A percentile compares a stretch with the other conserved stretches of the same genome.
These are phyloP conservation scores for Gambusia yucatana DNA, from an alignment of 2,797 vertebrate species.

Conservation along the genomic window DNA sequence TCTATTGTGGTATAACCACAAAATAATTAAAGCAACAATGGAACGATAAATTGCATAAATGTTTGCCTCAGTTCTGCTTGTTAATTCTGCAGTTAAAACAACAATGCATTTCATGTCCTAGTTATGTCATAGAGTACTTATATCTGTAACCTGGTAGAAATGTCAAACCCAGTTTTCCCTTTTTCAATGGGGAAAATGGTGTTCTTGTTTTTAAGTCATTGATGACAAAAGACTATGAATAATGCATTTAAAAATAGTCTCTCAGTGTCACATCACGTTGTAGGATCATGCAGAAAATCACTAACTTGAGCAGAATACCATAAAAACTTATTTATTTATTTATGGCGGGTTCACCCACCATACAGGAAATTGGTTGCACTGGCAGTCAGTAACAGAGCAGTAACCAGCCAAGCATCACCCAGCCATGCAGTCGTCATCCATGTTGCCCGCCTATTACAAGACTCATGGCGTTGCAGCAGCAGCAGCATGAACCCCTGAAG, in stretches of 20 bases:
- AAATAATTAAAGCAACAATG: slow-evolving; percentile 31
- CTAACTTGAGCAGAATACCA: slow-evolving; percentile 17
- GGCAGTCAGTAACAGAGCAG: slow-evolving; percentile 25
- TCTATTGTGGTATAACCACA: background rate
- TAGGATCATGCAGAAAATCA: slow-evolving; percentile 11
- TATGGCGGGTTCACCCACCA: slow-evolving; percentile 12
- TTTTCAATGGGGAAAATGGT: background rate
- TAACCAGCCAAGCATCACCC: slow-evolving; percentile 40
- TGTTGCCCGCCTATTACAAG: slow-evolving; percentile 66
- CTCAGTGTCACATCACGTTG: background rate
- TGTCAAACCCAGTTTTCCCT: background rate
- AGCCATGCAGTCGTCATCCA: slow-evolving; percentile 44
- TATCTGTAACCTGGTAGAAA: background rate
- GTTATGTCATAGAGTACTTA: too few relatives aligned
- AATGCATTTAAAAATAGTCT: background rate
- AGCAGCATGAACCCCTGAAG: slow-evolving; percentile 64
- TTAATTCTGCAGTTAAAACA: background rate
- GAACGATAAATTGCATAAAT: slow-evolving; percentile 22
- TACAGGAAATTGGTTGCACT: slow-evolving; percentile 12
- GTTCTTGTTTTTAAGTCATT: slow-evolving; percentile 5
- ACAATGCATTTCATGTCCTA: too few relatives aligned
- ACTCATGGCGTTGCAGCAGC: slow-evolving; percentile 60
- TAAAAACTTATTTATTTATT: slow-evolving; percentile 7
- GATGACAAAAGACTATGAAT: slow-evolving; percentile 4
- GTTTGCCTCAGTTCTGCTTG: background rate